Conservation (phyloP, 2,113 vertebrate genomes). For the Callospermophilus lateralis region DNA sequence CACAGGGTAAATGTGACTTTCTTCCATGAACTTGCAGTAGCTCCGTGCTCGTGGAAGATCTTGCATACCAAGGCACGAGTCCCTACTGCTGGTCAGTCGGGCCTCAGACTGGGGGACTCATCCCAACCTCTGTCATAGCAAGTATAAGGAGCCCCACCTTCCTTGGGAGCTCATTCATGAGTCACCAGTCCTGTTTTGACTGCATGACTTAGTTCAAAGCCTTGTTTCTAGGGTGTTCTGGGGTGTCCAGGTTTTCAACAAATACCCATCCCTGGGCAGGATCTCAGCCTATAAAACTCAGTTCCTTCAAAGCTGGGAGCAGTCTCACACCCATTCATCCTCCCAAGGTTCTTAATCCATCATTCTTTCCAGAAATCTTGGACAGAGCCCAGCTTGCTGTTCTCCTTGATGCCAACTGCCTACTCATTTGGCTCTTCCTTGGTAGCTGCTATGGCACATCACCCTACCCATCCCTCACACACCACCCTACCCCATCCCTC, state of each 20-base stretch:
- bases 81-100: not conserved
- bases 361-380: constrained; percentile 10
- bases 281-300: not conserved
- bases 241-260: not conserved
- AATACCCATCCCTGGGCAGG: not conserved
- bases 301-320: not conserved
- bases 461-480: too few species aligned
- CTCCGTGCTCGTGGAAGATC: not conserved
- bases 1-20: not conserved
- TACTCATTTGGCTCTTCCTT: not conserved
- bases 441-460: not conserved
- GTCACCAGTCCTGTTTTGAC: not conserved
- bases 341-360: not conserved
- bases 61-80: not conserved
- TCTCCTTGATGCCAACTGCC: not conserved
- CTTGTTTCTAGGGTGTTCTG: not conserved
- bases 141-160: not conserved
- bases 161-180: not conserved
- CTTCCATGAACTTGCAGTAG: not conserved
- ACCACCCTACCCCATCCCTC: too few species aligned
- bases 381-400: not conserved
- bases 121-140: not conserved
- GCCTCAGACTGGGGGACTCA: not conserved
- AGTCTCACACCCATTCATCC: not conserved
- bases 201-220: not conserved